Percentiles rank a stretch among this genome's conserved stretches.
phyloP scores from a whole-genome alignment of 2,888 invertebrate genomes.

The Oscheius sp. region DNA sequence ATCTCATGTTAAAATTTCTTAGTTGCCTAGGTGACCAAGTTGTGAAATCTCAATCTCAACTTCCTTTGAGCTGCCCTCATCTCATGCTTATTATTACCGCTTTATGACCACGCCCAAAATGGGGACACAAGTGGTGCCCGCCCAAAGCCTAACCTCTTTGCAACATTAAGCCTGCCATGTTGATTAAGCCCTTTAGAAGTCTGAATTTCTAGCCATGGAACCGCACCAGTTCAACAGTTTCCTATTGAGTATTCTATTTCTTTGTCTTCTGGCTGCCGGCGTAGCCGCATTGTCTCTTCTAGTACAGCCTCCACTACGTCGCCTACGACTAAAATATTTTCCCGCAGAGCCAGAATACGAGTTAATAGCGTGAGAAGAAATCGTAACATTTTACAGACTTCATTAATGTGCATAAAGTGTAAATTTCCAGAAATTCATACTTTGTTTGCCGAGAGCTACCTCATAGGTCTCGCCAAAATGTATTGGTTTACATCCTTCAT shows the following conservation, averaged over 20 bases:
- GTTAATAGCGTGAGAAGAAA: conserved; percentile 21
- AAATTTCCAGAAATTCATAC: neutral
- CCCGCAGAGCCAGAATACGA: conserved; percentile 52
- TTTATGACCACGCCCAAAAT: conserved; percentile 29
- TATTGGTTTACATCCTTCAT: too few species aligned
- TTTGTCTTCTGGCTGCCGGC: conserved; percentile 15
- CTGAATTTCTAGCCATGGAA: conserved; percentile 19
- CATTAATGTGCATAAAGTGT: neutral
- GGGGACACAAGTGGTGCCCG: conserved; percentile 5
- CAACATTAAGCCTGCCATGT: neutral
- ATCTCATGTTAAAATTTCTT: too few species aligned
- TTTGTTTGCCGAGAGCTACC: neutral
- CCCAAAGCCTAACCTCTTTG: neutral
- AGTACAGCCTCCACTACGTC: conserved; percentile 20
- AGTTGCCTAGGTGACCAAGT: too few species aligned
- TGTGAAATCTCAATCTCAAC: too few species aligned
- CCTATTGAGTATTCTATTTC: conserved; percentile 16
- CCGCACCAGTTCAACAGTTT: conserved; percentile 33
- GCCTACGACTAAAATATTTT: conserved; percentile 38
- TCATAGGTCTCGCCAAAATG: too few species aligned
- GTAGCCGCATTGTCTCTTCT: conserved; percentile 18
- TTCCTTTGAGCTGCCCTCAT: neutral
- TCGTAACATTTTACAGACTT: neutral
- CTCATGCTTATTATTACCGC: conserved; percentile 15
- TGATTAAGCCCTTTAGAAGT: neutral